Evolutionary conservation across 2,113 vertebrate genomes (phyloP).

Genomic region (Hemichromis elongatus): DNA sequence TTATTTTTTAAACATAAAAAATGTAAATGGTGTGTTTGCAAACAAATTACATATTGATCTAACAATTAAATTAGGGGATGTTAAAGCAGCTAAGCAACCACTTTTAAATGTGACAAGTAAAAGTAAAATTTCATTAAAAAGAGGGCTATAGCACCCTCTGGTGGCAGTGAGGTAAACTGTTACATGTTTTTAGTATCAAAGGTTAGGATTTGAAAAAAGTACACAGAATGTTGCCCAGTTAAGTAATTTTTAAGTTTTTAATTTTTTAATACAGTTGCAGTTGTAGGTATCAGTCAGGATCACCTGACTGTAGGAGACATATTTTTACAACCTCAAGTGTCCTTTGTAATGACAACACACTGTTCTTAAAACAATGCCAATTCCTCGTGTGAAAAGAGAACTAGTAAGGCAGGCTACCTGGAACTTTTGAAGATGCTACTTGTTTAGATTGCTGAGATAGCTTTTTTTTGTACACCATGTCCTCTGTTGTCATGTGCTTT

Average conservation of each 20-base stretch:
- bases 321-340: not conserved
- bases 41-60: not conserved
- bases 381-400: not conserved
- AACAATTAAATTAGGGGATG: not conserved
- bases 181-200: not conserved
- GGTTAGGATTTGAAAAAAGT: not conserved
- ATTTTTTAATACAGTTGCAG: not conserved
- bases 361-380: not conserved
- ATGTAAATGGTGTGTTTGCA: not conserved
- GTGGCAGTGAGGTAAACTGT: not conserved
- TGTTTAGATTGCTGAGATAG: not conserved
- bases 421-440: not conserved
- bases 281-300: not conserved
- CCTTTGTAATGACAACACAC: not conserved
- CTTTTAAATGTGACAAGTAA: not conserved
- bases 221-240: not conserved
- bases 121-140: not conserved
- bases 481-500: not conserved
- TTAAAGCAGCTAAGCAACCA: not conserved
- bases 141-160: not conserved
- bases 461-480: not conserved
- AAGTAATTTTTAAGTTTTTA: too few species aligned
- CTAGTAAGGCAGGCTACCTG: not conserved
- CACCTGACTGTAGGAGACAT: not conserved
- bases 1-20: not conserved